Evolutionary conservation across 2,888 invertebrate species (phyloP).

Genomic region (Yponomeuta sedellus): DNA sequence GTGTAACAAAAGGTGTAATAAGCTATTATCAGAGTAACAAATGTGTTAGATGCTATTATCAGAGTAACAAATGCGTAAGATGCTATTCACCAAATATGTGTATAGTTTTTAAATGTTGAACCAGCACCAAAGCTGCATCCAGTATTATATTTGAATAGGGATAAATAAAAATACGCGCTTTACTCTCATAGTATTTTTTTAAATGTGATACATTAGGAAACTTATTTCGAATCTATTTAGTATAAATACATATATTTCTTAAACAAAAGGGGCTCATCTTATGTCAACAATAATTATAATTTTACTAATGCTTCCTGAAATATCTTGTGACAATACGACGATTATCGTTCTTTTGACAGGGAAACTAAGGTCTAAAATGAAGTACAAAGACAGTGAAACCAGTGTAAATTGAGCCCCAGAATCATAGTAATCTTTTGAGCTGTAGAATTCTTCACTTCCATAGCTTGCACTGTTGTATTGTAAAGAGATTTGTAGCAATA

Average conservation of each 20-base stretch:
- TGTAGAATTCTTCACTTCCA: conserved; percentile 49
- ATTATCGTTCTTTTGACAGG: conserved; percentile 4
- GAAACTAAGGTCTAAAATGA: conserved; percentile 37
- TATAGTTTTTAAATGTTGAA: neutral
- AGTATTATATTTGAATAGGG: conserved; percentile 45
- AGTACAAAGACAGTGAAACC: conserved; percentile 39
- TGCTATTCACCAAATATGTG: neutral
- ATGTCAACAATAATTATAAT: neutral
- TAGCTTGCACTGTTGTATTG: conserved; percentile 61
- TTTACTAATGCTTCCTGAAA: neutral
- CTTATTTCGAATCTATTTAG: conserved; percentile 23
- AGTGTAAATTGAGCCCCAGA: conserved; percentile 5
- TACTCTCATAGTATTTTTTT: conserved; percentile 59
- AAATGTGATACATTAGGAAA: conserved; percentile 39
- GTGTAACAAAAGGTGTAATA: neutral
- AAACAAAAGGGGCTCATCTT: conserved; percentile 30
- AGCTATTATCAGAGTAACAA: neutral
- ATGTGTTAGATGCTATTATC: neutral
- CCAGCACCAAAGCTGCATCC: conserved; percentile 28
- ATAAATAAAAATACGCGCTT: conserved; percentile 42
- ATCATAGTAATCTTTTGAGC: neutral
- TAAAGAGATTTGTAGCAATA: conserved; percentile 51
- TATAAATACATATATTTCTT: conserved; percentile 14
- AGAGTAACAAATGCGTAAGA: neutral
- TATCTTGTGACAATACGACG: neutral